These are phyloP conservation scores for Macrotis lagotis DNA, from an alignment of 2,113 vertebrate species.

Conservation along the genomic window DNA sequence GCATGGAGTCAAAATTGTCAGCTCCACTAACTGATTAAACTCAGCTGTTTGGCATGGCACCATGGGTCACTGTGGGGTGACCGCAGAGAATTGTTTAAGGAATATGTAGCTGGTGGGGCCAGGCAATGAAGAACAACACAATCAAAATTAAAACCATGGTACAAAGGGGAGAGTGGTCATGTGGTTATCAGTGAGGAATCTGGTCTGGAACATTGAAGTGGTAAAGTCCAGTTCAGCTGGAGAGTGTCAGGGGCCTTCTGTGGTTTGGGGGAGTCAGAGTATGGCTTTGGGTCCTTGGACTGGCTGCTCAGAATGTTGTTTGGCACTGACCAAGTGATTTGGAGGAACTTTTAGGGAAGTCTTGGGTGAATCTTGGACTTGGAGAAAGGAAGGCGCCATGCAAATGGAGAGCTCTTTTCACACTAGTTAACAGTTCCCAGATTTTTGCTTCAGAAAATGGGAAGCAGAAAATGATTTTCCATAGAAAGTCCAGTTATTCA, in stretches of 20 bases:
- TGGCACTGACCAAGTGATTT: neutral
- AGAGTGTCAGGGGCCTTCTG: constrained; percentile 41
- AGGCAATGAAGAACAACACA: constrained; percentile 7
- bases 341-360: constrained; percentile 15
- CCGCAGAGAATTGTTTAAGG: neutral
- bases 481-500: constrained; percentile 5
- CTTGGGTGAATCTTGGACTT: neutral
- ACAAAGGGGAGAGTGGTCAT: constrained; percentile 32
- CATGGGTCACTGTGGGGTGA: neutral
- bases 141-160: constrained; percentile 2
- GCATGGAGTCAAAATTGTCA: rapidly evolving
- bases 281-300: neutral
- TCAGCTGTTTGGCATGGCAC: neutral
- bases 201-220: constrained; percentile 34
- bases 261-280: constrained; percentile 23
- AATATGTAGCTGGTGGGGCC: neutral
- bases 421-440: constrained; percentile 51
- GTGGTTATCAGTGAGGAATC: constrained; percentile 46
- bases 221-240: constrained; percentile 50
- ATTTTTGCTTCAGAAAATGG: constrained; percentile 15
- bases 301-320: neutral
- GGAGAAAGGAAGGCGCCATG: constrained; percentile 36
- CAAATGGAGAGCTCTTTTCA: constrained; percentile 53
- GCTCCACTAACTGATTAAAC: rapidly evolving
- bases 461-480: neutral